Evolutionary conservation across 2,888 invertebrate genomes (phyloP).

Genomic region (Dicyrtomina minuta): DNA sequence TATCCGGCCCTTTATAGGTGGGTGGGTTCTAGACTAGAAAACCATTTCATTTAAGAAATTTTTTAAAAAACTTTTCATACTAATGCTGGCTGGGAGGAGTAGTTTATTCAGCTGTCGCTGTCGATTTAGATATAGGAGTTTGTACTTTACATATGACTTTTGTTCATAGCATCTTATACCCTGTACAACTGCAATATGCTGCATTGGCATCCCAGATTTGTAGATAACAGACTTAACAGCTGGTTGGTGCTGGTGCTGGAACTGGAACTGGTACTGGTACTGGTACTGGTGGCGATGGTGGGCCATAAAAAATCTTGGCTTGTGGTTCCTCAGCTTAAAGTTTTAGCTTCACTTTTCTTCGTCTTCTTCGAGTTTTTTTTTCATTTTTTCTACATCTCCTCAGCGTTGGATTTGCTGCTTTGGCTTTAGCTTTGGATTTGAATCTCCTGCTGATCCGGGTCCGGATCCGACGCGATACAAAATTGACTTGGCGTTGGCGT

Average conservation of each 20-base stretch:
- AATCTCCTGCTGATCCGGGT: neutral
- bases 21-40: too few relatives aligned
- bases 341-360: too few relatives aligned
- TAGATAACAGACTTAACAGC: constrained; percentile 40
- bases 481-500: constrained; percentile 36
- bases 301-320: constrained; percentile 37
- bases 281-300: too few relatives aligned
- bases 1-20: too few relatives aligned
- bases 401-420: too few relatives aligned
- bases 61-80: too few relatives aligned
- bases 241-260: constrained; percentile 31
- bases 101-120: constrained; percentile 11
- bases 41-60: too few relatives aligned
- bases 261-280: too few relatives aligned
- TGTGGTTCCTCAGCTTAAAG: neutral
- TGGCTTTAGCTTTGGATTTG: constrained; percentile 4
- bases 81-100: neutral
- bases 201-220: constrained; percentile 38
- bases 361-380: too few relatives aligned
- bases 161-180: constrained; percentile 10
- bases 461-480: too few relatives aligned
- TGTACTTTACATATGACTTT: constrained; percentile 14
- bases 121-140: neutral
- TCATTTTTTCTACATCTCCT: too few relatives aligned
- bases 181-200: constrained; percentile 30